These are phyloP conservation scores for Conops quadrifasciatus DNA, from an alignment of 2,888 invertebrate genomes.

Conservation along the genomic window DNA sequence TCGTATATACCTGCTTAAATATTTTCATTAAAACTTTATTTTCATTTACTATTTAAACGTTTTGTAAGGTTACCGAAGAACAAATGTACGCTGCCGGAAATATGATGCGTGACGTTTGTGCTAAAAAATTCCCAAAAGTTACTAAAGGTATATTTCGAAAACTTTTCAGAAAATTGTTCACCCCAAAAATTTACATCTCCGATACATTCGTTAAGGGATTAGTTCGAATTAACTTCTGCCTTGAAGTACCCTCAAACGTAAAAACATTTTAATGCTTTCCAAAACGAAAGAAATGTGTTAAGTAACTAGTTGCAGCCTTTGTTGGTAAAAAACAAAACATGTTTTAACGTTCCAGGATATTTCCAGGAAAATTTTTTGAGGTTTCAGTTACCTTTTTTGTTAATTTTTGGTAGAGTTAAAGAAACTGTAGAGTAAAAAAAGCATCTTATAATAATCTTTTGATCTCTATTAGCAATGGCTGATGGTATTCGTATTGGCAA, in stretches of 20 bases:
- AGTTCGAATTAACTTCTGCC: too few species aligned
- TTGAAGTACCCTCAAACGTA: too few species aligned
- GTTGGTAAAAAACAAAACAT: not conserved
- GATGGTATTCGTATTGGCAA: slow-evolving; percentile 55
- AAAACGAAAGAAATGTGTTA: not conserved
- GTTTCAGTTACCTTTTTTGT: too few species aligned
- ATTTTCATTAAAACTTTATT: not conserved
- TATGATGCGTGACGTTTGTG: slow-evolving; percentile 72
- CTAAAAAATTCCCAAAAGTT: slow-evolving; percentile 68
- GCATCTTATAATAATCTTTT: not conserved
- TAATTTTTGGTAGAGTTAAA: too few species aligned
- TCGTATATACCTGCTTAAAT: not conserved
- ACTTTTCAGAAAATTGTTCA: not conserved
- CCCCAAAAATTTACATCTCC: not conserved
- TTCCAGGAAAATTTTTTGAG: too few species aligned
- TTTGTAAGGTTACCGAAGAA: slow-evolving; percentile 65
- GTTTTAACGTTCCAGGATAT: too few species aligned
- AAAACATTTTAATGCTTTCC: not conserved
- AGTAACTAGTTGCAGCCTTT: not conserved
- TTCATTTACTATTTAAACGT: slow-evolving; percentile 1
- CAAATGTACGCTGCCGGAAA: slow-evolving; percentile 72
- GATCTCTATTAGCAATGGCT: slow-evolving; percentile 50
- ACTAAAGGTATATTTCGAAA: slow-evolving; percentile 38
- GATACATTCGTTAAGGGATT: too few species aligned
- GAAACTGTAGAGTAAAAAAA: too few species aligned